Evolutionary conservation across 2,797 vertebrate genomes (phyloP), one percentile per base, ranked within the genome.

Genomic region (Cyprinella venusta): DNA sequence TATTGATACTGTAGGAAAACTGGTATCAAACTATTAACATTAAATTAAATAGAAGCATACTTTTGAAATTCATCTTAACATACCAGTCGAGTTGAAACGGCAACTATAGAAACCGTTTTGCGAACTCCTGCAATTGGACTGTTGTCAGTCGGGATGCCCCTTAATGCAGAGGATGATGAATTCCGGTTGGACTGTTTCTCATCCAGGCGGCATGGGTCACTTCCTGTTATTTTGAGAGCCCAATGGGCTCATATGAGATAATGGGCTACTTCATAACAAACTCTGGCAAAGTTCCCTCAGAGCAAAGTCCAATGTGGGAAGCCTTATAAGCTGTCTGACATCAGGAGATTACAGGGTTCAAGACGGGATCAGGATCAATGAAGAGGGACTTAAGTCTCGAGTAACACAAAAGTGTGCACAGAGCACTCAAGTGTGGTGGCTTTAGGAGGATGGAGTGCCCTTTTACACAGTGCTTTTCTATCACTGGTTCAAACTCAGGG

Each of bases 331-430:
- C 85, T 74, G 42, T 30, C 77, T 82, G 48, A 90, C 87, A 86
- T 86, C 81, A 85, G 79, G 84, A 91, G 89, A 90, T 91, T 90
- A 91, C 87, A 86, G 86, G 83, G 84, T 88, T 90, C 83, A 88
- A 86, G 79, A 83, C 36, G 33, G 87, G 88, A 90, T 89, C 84
- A 88, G 80, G 85, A 86, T 85, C 84, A 76, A 86, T 87, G 87
- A 88, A 84, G 87, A 82, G 83, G 74, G 80, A 87, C 86, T 91
- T 89, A 86, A 87, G 81, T 84, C 78, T 71, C 48, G 78, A 69
- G 84, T 54, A 79, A 88, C 78, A 87, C 64, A 83, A 86, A 88
- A 86, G 87, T 85, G 85, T 70, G 72, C 71, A 78, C 64, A 70
- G 70, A 78, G 80, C 82, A 81, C 85, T 88, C 69, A 84, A 79